Conservation (phyloP, 2,888 invertebrate species). For the Alcis repandata region DNA sequence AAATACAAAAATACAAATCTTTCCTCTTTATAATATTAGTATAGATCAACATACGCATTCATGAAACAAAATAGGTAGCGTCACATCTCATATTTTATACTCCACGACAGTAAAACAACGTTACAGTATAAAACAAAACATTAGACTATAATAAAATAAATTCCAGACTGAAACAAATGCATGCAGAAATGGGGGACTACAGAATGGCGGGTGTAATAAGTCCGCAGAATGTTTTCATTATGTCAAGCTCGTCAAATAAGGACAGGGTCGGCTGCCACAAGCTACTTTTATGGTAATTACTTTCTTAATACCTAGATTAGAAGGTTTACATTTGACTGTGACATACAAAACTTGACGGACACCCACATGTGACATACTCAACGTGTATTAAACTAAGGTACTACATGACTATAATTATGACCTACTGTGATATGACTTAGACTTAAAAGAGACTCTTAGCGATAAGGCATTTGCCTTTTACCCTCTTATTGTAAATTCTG, state of each 20-base stretch:
- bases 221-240: slow-evolving; percentile 49
- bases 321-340: not conserved
- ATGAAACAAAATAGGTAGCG: too few species aligned
- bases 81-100: not conserved
- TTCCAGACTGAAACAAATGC: slow-evolving; percentile 30
- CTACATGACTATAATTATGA: not conserved
- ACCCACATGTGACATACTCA: too few species aligned
- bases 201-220: slow-evolving; percentile 47
- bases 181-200: slow-evolving; percentile 24
- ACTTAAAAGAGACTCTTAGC: too few species aligned
- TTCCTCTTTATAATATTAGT: too few species aligned
- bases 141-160: slow-evolving; percentile 10
- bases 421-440: too few species aligned
- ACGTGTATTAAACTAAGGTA: not conserved
- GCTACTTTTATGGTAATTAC: slow-evolving; percentile 31
- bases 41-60: too few species aligned
- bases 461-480: too few species aligned
- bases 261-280: slow-evolving; percentile 35
- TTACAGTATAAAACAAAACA: not conserved
- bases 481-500: too few species aligned
- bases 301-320: slow-evolving; percentile 9
- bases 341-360: too few species aligned
- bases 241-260: slow-evolving; percentile 44
- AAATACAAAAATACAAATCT: too few species aligned
- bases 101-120: not conserved